Evolutionary conservation across 1,140 invertebrate species (phyloP), one percentile per base, ranked within the genome.

Genomic region (Macrosteles quadrilineatus): DNA sequence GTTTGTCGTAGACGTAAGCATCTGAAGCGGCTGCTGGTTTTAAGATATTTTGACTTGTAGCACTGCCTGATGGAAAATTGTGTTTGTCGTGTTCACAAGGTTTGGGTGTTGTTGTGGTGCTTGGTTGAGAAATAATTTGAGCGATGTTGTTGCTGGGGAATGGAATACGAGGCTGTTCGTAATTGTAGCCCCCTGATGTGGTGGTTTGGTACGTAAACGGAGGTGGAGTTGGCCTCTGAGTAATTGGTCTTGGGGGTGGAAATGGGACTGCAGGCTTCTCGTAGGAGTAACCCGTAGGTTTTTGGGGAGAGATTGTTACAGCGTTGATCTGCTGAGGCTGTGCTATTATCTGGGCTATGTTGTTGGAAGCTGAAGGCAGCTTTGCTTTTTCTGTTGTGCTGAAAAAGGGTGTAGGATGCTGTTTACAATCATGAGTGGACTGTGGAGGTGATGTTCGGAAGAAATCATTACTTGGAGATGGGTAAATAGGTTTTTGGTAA

Each of bases 101-200:
- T 25, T 27, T 29, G 2, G 12, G 21, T 6, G 55, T 25, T 59
- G 55, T 29, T 4, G 55, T 14, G 2, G 55, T 59, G 9, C 6
- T 4, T 27, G 21, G 55, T 27, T 25, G 2, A 27, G 55, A 25
- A 9, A 59, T 30, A 27, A 59, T 59, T 29, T 59, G 55, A 14
- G 55, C 23, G n/a, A 59, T 59, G 55, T 59, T 59, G 25, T 59
- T 59, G 25, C 55, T 59, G 12, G 55, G 25, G 27, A 59, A 59
- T 30, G 55, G 55, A 30, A 59, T 30, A 21, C 55, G 12, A 12
- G 55, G 55, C 23, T 59, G 55, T 14, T 59, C 55, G n/a, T 59
- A 59, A 30, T 27, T 27, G 23, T 59, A 59, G 2, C 55, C 55
- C 6, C 4, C 27, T 2, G 23, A 6, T 6, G 21, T 25, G 2